Conservation (phyloP, 2,888 invertebrate genomes). For the Eudasyphora cyanicolor region DNA sequence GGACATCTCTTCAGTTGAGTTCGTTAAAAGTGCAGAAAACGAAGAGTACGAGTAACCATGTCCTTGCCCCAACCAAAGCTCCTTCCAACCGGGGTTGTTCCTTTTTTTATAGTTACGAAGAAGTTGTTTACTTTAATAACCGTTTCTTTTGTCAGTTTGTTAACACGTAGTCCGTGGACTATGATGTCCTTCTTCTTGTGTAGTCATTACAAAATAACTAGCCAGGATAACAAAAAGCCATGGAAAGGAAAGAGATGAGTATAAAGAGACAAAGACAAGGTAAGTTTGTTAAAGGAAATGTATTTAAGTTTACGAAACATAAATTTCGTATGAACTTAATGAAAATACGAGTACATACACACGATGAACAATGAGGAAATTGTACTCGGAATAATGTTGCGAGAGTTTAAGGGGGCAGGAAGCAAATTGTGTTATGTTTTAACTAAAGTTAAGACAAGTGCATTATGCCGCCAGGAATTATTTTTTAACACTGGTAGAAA, state of each 20-base stretch:
- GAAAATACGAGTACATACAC: background rate
- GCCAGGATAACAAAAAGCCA: background rate
- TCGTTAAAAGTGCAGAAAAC: background rate
- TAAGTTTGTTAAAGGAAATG: background rate
- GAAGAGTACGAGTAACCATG: background rate
- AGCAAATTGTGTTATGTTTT: too few relatives aligned
- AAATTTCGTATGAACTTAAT: background rate
- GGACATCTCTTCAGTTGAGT: background rate
- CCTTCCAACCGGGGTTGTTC: too few relatives aligned
- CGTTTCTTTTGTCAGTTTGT: constrained; percentile 33
- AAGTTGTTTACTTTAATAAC: constrained; percentile 37
- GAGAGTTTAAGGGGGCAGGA: too few relatives aligned
- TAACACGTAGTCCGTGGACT: constrained; percentile 7
- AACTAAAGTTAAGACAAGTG: too few relatives aligned
- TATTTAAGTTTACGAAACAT: background rate
- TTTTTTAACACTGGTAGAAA: too few relatives aligned
- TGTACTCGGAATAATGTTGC: too few relatives aligned
- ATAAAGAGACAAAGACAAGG: too few relatives aligned
- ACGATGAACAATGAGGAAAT: background rate
- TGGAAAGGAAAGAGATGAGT: too few relatives aligned
- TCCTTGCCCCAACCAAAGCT: too few relatives aligned
- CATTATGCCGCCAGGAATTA: too few relatives aligned
- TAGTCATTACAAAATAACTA: background rate
- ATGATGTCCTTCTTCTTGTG: background rate
- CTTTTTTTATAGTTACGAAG: background rate